Evolutionary conservation across 2,797 vertebrate species (phyloP).

Genomic region (Melopsittacus undulatus): DNA sequence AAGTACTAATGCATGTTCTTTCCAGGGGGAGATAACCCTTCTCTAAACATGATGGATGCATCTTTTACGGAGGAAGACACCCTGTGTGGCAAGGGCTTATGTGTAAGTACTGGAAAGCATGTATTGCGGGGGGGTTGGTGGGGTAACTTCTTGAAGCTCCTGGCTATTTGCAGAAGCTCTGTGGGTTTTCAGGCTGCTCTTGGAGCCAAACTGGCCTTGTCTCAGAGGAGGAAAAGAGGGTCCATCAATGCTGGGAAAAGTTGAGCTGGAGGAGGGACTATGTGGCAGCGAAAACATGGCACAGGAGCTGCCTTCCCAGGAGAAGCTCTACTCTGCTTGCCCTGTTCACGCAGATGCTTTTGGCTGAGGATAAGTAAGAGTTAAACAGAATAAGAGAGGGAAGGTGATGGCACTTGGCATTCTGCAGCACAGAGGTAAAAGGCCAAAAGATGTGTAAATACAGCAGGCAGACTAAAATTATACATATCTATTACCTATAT

Average conservation of each 20-base stretch:
- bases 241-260: accelerated
- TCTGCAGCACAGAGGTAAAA: slow-evolving; percentile 50
- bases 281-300: background rate
- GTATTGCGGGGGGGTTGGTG: background rate
- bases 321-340: background rate
- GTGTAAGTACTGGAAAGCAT: slow-evolving; percentile 20
- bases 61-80: slow-evolving; percentile 67
- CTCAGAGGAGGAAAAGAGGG: accelerated
- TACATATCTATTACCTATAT: background rate
- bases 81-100: slow-evolving; percentile 1
- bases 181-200: background rate
- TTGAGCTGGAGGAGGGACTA: background rate
- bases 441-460: slow-evolving; percentile 74
- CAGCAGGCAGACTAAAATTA: slow-evolving; percentile 29
- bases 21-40: slow-evolving; percentile 84
- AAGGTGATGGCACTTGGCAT: background rate
- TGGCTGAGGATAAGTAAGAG: slow-evolving; percentile 80
- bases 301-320: accelerated
- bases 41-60: slow-evolving; percentile 83
- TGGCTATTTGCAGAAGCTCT: background rate
- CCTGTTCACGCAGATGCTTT: slow-evolving; percentile 77
- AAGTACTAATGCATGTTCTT: slow-evolving; percentile 87
- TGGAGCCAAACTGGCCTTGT: background rate
- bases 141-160: background rate
- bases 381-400: slow-evolving; percentile 41